Base-by-base conservation (phyloP, 2,888 invertebrate genomes). In the Drosophila paranaensis region DNA sequence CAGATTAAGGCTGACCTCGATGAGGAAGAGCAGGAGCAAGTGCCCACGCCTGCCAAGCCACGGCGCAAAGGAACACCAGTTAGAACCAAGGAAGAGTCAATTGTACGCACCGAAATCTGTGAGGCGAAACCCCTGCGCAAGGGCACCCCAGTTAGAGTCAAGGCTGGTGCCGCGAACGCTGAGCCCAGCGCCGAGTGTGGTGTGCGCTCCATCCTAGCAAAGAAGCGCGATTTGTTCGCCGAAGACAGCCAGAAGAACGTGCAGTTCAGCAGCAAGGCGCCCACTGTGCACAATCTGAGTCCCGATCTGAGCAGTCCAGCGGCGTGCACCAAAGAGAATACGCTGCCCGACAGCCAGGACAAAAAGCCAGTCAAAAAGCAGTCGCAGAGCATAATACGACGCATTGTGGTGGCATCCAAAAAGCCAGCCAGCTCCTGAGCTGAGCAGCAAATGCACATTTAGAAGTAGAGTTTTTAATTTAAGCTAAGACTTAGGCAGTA, bases 391-490 rank as follows among this genome's bases (percentile, higher is more conserved):
- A 81, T 92, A 3, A 88, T 92, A 9, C 82, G 90, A 14, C 90
- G 89, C 69, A 79, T 92, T 65, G 65, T 90, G 6, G 74, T 91
- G n/a, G 77, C 78, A 54, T 81, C 90, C 8, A 91, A 82, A 54
- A 84, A 83, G 45, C 50, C 73, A 11, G 46, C 60, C 10, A 33
- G 40, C 40, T 25, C 61, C 20, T 35, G n/a, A 71, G 69, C 74
- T 50, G 66, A 9, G n/a, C 14, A 10, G 20, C n/a, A n/a, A 9
- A 25, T 35, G 25, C 45, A 57, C 58, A 51, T 43, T 54, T 40
- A 67, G 11, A 39, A 45, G 64, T 30, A 42, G 2, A 56, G 9
- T 30, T 45, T 75, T 78, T 66, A 58, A 72, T 74, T 71, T 55
- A 13, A 55, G 13, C 14, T 69, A 63, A 50, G 37, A 62, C 63